phyloP scores from a whole-genome alignment of 2,797 vertebrate genomes.

The Myotis myotis region DNA sequence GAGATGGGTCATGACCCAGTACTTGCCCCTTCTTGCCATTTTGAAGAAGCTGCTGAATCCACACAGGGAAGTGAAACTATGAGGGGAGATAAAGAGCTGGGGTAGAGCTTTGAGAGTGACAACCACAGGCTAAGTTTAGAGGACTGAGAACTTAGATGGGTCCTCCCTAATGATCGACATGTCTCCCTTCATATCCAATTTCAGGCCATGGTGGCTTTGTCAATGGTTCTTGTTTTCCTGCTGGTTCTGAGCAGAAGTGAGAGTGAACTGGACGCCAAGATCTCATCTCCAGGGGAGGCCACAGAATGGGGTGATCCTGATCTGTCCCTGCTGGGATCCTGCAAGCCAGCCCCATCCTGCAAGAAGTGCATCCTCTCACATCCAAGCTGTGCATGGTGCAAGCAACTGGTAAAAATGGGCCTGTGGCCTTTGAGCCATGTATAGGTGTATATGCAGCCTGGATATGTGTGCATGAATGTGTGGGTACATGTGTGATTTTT shows the following conservation, averaged over 20 bases:
- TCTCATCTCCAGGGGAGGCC: not conserved
- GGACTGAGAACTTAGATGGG: not conserved
- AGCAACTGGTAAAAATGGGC: conserved; percentile 79
- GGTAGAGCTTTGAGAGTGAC: not conserved
- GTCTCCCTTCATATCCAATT: conserved; percentile 24
- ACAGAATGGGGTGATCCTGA: conserved; percentile 16
- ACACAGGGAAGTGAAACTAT: conserved; percentile 42
- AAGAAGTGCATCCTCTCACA: conserved; percentile 84
- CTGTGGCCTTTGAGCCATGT: not conserved
- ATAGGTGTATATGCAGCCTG: not conserved
- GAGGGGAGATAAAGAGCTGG: not conserved
- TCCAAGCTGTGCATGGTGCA: conserved; percentile 87
- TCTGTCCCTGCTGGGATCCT: conserved; percentile 48
- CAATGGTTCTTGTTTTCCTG: conserved; percentile 47
- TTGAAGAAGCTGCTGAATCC: conserved; percentile 49
- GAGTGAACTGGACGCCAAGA: not conserved
- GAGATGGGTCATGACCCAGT: not conserved
- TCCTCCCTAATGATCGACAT: not conserved
- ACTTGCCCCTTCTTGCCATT: not conserved
- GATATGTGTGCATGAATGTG: not conserved
- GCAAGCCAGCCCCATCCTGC: conserved; percentile 83
- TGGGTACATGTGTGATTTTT: not conserved
- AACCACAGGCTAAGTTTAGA: conserved; percentile 48
- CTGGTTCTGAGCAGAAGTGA: conserved; percentile 57
- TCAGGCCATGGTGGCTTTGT: conserved; percentile 59